These are phyloP conservation scores for Asarcornis scutulata DNA, from an alignment of 2,113 vertebrate genomes.

Conservation along the genomic window DNA sequence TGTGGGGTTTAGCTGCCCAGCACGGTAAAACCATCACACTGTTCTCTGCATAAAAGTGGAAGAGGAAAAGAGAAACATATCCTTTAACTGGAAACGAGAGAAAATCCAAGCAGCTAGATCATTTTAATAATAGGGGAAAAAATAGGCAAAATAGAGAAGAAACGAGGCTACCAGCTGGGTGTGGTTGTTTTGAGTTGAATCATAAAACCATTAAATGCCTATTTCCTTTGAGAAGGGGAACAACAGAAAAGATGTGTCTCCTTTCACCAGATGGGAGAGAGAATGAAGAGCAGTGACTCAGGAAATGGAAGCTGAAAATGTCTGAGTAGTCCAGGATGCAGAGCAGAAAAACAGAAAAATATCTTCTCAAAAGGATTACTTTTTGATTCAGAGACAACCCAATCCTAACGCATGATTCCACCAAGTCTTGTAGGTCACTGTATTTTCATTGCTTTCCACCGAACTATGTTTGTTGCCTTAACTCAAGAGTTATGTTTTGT, in stretches of 20 bases:
- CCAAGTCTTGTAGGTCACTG: background rate
- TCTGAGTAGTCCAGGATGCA: background rate
- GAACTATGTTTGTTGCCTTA: background rate
- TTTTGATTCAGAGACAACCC: background rate
- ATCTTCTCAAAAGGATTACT: background rate
- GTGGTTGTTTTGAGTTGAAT: background rate
- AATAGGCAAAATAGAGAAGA: background rate
- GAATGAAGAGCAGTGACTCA: background rate
- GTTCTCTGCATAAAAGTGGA: background rate
- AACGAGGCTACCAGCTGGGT: background rate
- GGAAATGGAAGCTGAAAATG: background rate
- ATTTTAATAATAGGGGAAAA: background rate
- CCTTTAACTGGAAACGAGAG: background rate
- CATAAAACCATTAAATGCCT: background rate
- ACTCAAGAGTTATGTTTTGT: background rate
- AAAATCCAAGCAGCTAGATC: background rate
- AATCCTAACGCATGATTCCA: background rate
- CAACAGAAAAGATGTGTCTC: background rate
- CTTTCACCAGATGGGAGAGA: background rate
- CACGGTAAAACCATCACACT: too few species aligned
- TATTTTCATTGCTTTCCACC: background rate
- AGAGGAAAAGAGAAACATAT: background rate
- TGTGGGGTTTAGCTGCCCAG: too few species aligned
- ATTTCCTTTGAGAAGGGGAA: conserved; percentile 1
- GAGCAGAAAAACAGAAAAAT: background rate